phyloP scores from a whole-genome alignment of 2,113 vertebrate species.

The Rhegmatorhina hoffmannsi region DNA sequence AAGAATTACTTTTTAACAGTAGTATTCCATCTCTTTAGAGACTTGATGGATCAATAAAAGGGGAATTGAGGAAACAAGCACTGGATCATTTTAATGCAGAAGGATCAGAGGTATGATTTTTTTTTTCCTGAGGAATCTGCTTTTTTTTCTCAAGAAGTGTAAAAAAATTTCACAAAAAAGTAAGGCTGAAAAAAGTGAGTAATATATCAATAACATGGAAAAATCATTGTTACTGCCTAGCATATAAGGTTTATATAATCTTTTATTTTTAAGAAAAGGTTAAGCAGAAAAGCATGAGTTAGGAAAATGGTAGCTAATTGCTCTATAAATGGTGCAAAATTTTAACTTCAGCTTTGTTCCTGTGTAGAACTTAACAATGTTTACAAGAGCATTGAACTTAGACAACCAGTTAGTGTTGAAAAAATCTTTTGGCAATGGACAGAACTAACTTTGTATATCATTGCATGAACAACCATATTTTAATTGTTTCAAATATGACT shows the following conservation, averaged over 20 bases:
- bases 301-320: background rate
- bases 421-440: background rate
- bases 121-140: background rate
- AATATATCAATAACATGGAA: background rate
- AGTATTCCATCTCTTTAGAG: constrained; percentile 77
- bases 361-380: background rate
- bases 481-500: background rate
- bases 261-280: background rate
- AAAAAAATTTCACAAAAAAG: background rate
- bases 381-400: background rate
- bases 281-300: background rate
- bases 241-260: background rate
- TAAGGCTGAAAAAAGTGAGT: background rate
- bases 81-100: constrained; percentile 98
- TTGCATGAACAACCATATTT: background rate
- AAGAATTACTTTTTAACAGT: background rate
- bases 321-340: background rate
- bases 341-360: background rate
- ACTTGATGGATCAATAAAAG: constrained; percentile 97
- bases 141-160: background rate
- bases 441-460: background rate
- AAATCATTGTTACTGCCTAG: background rate
- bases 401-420: background rate
- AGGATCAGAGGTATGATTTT: constrained; percentile 87
- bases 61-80: constrained; percentile 95